Percentiles rank a stretch among this genome's conserved stretches.
phyloP scores from a whole-genome alignment of 1,140 invertebrate species.

The Tyrophagus putrescentiae region DNA sequence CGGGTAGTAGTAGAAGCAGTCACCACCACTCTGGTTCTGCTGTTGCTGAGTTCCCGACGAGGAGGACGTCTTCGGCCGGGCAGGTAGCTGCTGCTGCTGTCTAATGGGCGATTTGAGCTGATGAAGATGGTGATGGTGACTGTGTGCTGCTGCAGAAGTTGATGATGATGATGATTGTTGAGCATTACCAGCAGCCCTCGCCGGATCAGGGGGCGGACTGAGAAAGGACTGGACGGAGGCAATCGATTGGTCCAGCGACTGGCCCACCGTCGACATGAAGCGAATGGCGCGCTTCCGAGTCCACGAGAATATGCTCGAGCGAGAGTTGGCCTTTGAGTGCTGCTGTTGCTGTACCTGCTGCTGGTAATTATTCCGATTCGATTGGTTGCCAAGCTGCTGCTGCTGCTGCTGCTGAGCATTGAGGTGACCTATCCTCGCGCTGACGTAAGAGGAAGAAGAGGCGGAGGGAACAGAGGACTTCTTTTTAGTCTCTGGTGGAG shows the following conservation, averaged over 20 bases:
- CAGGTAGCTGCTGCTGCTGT: not conserved
- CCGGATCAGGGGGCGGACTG: not conserved
- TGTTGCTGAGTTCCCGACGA: not conserved
- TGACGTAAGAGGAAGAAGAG: too few relatives aligned
- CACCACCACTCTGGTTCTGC: too few relatives aligned
- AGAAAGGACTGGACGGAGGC: constrained; percentile 8
- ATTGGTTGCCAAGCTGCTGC: too few relatives aligned
- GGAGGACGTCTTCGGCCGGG: not conserved
- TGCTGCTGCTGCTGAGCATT: too few relatives aligned
- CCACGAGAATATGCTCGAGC: constrained; percentile 1
- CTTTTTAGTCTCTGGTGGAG: too few relatives aligned
- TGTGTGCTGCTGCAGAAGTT: not conserved
- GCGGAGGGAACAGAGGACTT: too few relatives aligned
- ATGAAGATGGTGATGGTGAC: not conserved
- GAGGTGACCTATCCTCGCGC: too few relatives aligned
- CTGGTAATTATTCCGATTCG: too few relatives aligned
- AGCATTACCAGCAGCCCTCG: not conserved
- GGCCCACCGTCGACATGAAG: constrained; percentile 12
- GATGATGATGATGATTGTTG: not conserved
- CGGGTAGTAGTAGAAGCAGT: too few relatives aligned
- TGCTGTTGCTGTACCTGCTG: not conserved
- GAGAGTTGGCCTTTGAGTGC: not conserved
- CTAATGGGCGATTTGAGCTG: not conserved
- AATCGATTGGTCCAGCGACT: constrained; percentile 13
- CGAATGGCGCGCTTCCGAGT: constrained; percentile 6